Percentiles rank a stretch among this genome's conserved stretches.
These are phyloP conservation scores for Tragelaphus oryx DNA, from an alignment of 2,797 vertebrate species.

Conservation along the genomic window DNA sequence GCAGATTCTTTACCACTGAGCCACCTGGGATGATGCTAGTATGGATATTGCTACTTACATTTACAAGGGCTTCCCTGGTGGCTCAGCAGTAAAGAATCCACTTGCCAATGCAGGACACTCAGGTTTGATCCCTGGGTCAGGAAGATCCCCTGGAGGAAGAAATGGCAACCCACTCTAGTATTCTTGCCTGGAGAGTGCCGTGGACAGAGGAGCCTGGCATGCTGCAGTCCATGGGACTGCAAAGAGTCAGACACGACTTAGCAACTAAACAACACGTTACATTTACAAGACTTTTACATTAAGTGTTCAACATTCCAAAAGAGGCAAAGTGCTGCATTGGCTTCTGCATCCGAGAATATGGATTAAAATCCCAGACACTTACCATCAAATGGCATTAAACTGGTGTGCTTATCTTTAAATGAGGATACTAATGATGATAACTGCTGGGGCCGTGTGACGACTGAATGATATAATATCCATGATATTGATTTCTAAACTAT, in stretches of 20 bases:
- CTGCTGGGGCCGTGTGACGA: not conserved
- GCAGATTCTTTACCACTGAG: not conserved
- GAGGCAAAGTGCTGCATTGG: not conserved
- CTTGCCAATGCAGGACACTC: not conserved
- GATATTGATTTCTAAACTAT: slow-evolving; percentile 16
- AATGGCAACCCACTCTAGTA: not conserved
- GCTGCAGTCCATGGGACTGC: not conserved
- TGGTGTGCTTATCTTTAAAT: not conserved
- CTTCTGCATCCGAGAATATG: not conserved
- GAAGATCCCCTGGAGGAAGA: not conserved
- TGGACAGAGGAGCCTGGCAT: not conserved
- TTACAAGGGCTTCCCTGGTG: not conserved
- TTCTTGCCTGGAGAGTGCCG: not conserved
- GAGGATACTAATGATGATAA: not conserved
- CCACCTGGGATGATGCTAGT: not conserved
- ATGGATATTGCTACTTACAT: not conserved
- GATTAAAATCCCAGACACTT: slow-evolving; percentile 10
- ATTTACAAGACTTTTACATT: not conserved
- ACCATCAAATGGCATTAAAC: not conserved
- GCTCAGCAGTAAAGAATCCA: not conserved
- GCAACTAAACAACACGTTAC: not conserved
- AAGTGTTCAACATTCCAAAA: not conserved
- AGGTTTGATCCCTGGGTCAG: not conserved
- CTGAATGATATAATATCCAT: not conserved
- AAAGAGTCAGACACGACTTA: not conserved